phyloP scores from a whole-genome alignment of 2,113 vertebrate species.

The Microcebus tavaratra region DNA sequence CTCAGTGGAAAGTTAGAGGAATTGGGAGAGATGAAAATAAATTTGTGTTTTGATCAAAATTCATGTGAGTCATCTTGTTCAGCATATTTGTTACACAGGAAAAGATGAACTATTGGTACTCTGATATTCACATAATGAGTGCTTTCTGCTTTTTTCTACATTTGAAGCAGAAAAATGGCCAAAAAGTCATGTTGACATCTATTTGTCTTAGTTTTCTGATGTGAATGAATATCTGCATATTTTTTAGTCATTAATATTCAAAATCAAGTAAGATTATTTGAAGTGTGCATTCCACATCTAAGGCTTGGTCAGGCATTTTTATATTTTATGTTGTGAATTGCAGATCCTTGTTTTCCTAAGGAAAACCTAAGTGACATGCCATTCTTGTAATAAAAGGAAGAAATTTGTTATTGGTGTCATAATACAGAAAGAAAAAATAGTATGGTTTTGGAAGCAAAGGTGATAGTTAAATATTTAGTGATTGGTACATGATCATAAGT shows the following conservation, averaged over 20 bases:
- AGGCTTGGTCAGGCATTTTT: not conserved
- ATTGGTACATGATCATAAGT: not conserved
- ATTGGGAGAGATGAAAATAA: slow-evolving; percentile 27
- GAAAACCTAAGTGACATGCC: not conserved
- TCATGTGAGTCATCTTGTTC: slow-evolving; percentile 15
- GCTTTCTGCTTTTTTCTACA: slow-evolving; percentile 3
- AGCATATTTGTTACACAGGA: not conserved
- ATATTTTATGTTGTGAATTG: not conserved
- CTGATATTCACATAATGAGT: not conserved
- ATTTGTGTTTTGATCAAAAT: not conserved
- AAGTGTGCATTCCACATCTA: not conserved
- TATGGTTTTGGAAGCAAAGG: not conserved
- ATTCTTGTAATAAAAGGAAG: not conserved
- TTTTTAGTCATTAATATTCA: slow-evolving; percentile 5
- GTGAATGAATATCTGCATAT: not conserved
- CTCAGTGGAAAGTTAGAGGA: not conserved
- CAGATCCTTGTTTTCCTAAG: not conserved
- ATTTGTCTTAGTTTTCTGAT: slow-evolving; percentile 28
- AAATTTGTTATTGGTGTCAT: not conserved
- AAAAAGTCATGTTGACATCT: not conserved
- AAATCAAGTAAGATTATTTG: not conserved
- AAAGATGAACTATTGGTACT: not conserved
- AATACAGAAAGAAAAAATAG: not conserved
- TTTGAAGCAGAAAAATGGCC: not conserved
- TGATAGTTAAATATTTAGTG: not conserved